A percentile compares a stretch with the other conserved stretches of the same genome.
Evolutionary conservation across 2,113 vertebrate genomes (phyloP).

Genomic region (Clarias batrachus): DNA sequence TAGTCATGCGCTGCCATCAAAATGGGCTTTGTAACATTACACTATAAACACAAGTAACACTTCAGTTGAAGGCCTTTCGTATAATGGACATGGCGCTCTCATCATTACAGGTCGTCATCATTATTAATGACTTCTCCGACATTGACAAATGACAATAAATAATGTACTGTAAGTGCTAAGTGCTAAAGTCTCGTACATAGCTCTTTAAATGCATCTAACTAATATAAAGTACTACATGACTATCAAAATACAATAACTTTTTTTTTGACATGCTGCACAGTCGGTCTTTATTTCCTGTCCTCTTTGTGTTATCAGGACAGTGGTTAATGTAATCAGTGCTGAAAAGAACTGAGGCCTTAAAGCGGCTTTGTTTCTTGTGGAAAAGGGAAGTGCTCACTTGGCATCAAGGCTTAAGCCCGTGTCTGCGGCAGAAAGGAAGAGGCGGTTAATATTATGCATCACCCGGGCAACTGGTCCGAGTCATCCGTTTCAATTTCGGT

Average conservation of each 20-base stretch:
- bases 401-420: slow-evolving; percentile 24
- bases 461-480: slow-evolving; percentile 57
- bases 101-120: neutral
- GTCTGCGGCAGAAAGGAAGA: slow-evolving; percentile 26
- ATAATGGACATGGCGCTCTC: neutral
- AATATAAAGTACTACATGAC: neutral
- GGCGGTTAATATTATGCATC: slow-evolving; percentile 52
- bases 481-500: slow-evolving; percentile 58
- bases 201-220: neutral
- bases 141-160: slow-evolving; percentile 8
- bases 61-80: neutral
- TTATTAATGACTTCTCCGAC: slow-evolving; percentile 3
- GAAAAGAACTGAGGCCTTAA: slow-evolving; percentile 37
- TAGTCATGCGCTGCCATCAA: neutral
- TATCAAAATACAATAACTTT: neutral
- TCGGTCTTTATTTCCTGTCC: slow-evolving; percentile 4
- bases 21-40: neutral
- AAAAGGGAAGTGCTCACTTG: slow-evolving; percentile 16
- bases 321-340: slow-evolving; percentile 43
- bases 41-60: neutral
- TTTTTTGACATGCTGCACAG: neutral
- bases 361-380: slow-evolving; percentile 38
- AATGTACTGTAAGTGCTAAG: neutral
- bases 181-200: neutral
- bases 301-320: neutral